Percentiles rank a stretch among this genome's conserved stretches.
phyloP scores from a whole-genome alignment of 1,140 invertebrate species.

The Hermetia illucens region DNA sequence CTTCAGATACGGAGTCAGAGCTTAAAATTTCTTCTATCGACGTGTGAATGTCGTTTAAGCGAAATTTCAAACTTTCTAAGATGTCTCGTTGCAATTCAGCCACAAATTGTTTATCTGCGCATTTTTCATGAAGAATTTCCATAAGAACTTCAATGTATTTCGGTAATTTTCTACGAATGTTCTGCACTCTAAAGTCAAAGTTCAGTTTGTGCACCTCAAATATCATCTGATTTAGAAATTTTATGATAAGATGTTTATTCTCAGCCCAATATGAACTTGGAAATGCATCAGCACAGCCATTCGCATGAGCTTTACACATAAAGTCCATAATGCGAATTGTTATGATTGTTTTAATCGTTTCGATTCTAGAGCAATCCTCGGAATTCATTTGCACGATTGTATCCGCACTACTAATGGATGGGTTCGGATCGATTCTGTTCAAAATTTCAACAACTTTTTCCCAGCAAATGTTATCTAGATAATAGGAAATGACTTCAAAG shows the following conservation, averaged over 20 bases:
- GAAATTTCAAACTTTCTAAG: background rate
- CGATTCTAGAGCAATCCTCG: background rate
- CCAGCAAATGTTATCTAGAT: background rate
- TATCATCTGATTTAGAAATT: slow-evolving; percentile 1
- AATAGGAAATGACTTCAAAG: slow-evolving; percentile 2
- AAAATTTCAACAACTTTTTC: background rate
- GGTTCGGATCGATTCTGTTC: background rate
- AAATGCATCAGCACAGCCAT: background rate
- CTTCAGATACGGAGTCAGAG: background rate
- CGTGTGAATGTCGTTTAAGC: background rate
- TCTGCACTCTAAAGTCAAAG: background rate
- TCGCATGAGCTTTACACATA: background rate
- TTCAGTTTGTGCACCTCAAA: slow-evolving; percentile 1
- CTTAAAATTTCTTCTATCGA: background rate
- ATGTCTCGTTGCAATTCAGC: background rate
- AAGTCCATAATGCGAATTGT: slow-evolving; percentile 2
- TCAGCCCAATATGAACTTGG: background rate
- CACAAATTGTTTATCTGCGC: background rate
- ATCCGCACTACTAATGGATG: background rate
- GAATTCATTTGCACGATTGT: background rate
- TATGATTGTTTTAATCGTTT: background rate
- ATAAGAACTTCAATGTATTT: slow-evolving; percentile 1
- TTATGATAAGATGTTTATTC: background rate
- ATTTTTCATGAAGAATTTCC: background rate
- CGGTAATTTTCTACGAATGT: background rate